These are phyloP conservation scores for Micronycteris hirsuta DNA, from an alignment of 2,113 vertebrate species.

Conservation along the genomic window DNA sequence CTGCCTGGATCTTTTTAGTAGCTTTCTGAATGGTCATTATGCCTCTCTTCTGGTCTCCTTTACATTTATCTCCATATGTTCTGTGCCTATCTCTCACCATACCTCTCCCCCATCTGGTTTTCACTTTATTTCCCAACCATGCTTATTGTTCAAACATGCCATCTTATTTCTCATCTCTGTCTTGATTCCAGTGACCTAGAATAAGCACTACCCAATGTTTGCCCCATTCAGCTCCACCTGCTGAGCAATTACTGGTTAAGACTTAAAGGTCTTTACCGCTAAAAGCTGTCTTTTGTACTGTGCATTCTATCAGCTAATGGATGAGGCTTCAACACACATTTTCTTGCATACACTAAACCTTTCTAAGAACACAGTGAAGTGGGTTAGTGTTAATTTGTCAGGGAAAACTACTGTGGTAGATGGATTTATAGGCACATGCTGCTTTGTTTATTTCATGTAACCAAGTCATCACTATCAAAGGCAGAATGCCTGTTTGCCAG, in stretches of 20 bases:
- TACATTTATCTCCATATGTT: neutral
- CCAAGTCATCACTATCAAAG: neutral
- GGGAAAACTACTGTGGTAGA: neutral
- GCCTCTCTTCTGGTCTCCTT: neutral
- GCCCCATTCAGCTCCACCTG: neutral
- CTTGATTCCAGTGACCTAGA: neutral
- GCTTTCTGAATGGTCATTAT: neutral
- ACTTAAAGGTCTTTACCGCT: neutral
- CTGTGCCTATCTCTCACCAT: neutral
- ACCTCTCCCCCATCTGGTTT: neutral
- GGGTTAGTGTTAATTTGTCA: neutral
- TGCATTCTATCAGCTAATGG: neutral
- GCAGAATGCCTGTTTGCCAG: neutral
- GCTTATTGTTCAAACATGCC: neutral
- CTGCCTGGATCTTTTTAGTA: neutral
- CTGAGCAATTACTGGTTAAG: neutral
- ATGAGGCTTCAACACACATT: neutral
- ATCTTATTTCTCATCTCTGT: neutral
- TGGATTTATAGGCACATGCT: neutral
- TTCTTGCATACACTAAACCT: neutral
- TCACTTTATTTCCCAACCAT: neutral
- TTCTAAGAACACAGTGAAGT: neutral
- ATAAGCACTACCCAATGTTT: neutral
- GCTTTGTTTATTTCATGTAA: neutral
- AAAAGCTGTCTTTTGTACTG: neutral